A percentile compares a stretch with the other conserved stretches of the same genome.
Conservation (phyloP, 2,113 vertebrate genomes). For the Sturnira hondurensis region DNA sequence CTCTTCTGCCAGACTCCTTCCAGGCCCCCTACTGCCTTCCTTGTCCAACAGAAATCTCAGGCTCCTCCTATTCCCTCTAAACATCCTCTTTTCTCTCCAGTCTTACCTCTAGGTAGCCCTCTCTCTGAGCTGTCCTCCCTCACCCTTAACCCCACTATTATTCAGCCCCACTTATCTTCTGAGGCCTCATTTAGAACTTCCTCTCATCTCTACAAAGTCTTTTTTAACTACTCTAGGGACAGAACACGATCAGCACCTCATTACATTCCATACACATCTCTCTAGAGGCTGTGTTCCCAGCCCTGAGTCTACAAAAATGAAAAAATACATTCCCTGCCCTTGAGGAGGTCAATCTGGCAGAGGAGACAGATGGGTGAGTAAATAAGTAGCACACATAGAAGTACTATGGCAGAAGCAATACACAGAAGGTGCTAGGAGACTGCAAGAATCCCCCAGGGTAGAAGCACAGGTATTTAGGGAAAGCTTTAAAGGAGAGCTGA, state of each 20-base stretch:
- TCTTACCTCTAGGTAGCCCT: neutral
- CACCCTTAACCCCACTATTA: neutral
- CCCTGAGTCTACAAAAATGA: constrained; percentile 12
- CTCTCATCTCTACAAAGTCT: neutral
- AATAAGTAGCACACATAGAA: neutral
- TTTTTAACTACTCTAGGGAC: neutral
- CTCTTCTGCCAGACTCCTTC: neutral
- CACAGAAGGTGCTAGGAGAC: neutral
- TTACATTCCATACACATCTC: constrained; percentile 25
- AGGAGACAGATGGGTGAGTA: neutral
- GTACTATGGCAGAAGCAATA: neutral
- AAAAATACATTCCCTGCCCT: constrained; percentile 32
- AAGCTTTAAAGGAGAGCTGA: constrained; percentile 20
- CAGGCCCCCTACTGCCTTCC: neutral
- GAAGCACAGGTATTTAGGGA: neutral
- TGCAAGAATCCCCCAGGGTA: neutral
- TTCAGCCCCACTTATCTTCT: neutral
- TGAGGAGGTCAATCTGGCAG: constrained; percentile 15
- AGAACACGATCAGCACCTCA: constrained; percentile 13
- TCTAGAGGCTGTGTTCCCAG: neutral
- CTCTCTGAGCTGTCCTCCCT: neutral
- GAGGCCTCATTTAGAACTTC: neutral
- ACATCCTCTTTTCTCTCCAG: neutral
- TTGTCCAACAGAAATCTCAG: constrained; percentile 13
- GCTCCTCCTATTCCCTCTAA: neutral